Evolutionary conservation across 2,797 vertebrate genomes (phyloP), one percentile per base, ranked within the genome.

Genomic region (Parotocinclus haroldoi): DNA sequence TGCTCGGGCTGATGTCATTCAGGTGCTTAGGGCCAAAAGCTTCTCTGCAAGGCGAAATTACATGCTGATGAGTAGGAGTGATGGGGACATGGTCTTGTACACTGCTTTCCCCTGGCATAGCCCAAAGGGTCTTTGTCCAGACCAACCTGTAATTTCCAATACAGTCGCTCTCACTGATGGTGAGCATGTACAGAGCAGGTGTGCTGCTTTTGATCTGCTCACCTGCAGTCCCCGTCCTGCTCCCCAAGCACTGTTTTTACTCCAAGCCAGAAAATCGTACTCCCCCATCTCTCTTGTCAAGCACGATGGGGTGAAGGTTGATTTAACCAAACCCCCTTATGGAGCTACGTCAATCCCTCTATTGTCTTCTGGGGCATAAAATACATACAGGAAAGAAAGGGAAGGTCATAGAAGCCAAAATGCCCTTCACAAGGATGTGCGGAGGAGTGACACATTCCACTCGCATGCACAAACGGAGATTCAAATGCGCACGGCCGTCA

Each of bases 1-100:
- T 82, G 76, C 77, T 75, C 67, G 49, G 74, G 80, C 82, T 88
- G 85, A 90, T 88, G 87, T 87, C 89, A 90, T 86, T 83, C 82
- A 81, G 76, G 73, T 78, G 82, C 72, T 81, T 68, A 46, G 76
- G 79, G 85, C 87, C 68, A 71, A 63, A 27, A 19, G n/a, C 27
- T 27, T 5, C 27, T 2, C 27, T 27, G 27, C 27, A 27, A 36
- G 54, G 60, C 16, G 14, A 58, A 65, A 58, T 70, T 18, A 86
- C 80, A 83, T 82, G 88, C 85, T 86, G 87, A 87, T 87, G 83
- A 88, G 82, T 80, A 84, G 75, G 78, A 86, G 9, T 63, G 53
- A 57, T 45, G 49, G 49, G 63, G 42, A 53, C 48, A 16, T 48
- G 40, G 49, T 16, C 27, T 17, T 54, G 49, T 46, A 51, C 13